Percentiles rank a stretch among this genome's conserved stretches.
Evolutionary conservation across 2,888 invertebrate genomes (phyloP).

Genomic region (Cephus rjabovi): DNA sequence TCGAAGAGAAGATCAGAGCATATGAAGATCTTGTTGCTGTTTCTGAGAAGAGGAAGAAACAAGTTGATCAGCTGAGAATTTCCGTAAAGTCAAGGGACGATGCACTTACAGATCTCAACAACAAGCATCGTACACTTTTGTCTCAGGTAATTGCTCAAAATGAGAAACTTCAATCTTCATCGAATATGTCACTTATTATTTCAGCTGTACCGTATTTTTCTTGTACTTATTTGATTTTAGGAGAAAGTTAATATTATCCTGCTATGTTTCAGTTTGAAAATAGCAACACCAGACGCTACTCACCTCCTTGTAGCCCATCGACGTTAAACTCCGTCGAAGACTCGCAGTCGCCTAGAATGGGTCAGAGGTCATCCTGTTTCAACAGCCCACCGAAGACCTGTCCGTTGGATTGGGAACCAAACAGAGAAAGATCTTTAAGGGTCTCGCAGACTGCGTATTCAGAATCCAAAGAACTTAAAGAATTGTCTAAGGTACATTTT

Average conservation of each 20-base stretch:
- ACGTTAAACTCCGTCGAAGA: constrained; percentile 42
- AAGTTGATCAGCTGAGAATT: constrained; percentile 65
- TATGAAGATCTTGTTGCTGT: constrained; percentile 54
- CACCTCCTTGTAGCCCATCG: constrained; percentile 54
- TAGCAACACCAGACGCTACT: constrained; percentile 46
- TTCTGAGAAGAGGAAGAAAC: constrained; percentile 66
- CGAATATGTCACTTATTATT: not conserved
- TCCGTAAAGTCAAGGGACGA: constrained; percentile 66
- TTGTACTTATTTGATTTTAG: not conserved
- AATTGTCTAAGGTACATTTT: constrained; percentile 46
- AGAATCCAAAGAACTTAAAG: constrained; percentile 37
- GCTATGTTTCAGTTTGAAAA: constrained; percentile 51
- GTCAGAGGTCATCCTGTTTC: constrained; percentile 34
- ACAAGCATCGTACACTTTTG: constrained; percentile 59
- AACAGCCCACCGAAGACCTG: constrained; percentile 42
- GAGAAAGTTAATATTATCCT: not conserved
- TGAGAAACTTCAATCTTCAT: not conserved
- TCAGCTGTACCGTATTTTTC: not conserved
- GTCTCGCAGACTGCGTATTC: not conserved
- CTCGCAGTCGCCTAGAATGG: constrained; percentile 37
- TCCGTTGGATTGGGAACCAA: constrained; percentile 49
- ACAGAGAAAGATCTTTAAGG: constrained; percentile 38
- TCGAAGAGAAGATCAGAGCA: constrained; percentile 54
- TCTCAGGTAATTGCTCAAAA: constrained; percentile 47
- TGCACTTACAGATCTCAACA: constrained; percentile 66